A percentile compares a stretch with the other conserved stretches of the same genome.
phyloP scores from a whole-genome alignment of 2,797 vertebrate genomes.

The Vespertilio murinus region DNA sequence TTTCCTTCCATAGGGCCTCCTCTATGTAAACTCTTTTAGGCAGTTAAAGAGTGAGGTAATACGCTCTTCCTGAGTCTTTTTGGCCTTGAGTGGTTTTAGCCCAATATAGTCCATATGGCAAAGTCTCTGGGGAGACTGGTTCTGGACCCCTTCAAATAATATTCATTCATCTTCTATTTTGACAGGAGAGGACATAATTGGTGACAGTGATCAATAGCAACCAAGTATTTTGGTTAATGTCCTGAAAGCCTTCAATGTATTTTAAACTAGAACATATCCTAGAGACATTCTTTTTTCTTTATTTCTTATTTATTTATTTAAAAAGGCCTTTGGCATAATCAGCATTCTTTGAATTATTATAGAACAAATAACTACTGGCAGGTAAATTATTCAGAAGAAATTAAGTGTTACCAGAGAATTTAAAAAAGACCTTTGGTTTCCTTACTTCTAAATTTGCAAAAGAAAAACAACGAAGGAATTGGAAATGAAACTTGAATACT shows the following conservation, averaged over 20 bases:
- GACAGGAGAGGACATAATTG: background rate
- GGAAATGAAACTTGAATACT: slow-evolving; percentile 77
- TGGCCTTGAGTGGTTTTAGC: background rate
- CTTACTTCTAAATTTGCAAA: slow-evolving; percentile 79
- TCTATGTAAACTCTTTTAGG: background rate
- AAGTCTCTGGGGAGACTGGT: background rate
- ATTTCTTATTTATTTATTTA: background rate
- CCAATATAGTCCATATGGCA: background rate
- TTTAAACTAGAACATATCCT: slow-evolving; percentile 71
- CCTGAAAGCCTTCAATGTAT: slow-evolving; percentile 66
- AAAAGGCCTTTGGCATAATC: slow-evolving; percentile 65
- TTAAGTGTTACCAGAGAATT: slow-evolving; percentile 79
- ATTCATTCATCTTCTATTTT: slow-evolving; percentile 33
- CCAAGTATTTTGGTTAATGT: slow-evolving; percentile 51
- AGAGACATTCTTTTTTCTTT: slow-evolving; percentile 32
- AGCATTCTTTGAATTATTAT: slow-evolving; percentile 81
- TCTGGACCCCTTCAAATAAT: background rate
- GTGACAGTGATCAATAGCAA: slow-evolving; percentile 50
- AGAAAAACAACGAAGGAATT: slow-evolving; percentile 67
- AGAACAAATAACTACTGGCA: slow-evolving; percentile 79
- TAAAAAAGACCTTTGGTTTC: slow-evolving; percentile 79
- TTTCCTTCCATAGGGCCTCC: no score
- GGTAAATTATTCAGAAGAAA: slow-evolving; percentile 84
- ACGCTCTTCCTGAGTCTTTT: background rate
- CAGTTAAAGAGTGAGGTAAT: background rate